Base-by-base conservation (phyloP, 2,797 vertebrate genomes). In the Coregonus suidteri region DNA sequence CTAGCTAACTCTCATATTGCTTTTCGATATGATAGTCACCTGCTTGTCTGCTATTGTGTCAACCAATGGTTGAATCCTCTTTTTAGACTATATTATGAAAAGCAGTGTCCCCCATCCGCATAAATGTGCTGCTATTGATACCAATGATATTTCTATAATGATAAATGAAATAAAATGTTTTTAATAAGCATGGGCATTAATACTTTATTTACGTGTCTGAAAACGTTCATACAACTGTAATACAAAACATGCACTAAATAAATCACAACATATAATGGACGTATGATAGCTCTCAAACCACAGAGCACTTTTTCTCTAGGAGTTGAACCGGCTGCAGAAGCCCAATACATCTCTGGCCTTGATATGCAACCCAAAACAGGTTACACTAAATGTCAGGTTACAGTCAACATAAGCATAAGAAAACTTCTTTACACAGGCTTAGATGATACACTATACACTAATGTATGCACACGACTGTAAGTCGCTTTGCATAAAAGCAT, bases 91-190 rank as follows among this genome's bases (percentile, higher is more conserved):
- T 31, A 67, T 72, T 52, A 20, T 30, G 31, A 68, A 31, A 4
- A 18, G 47, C 68, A 64, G 68, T n/a, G 20, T 35, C 31, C 66
- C 31, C 13, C 15, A 16, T 53, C 56, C 37, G 18, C 20, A 71
- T 71, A 25, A 62, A 77, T 77, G 81, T 83, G 83, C 87, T 91
- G 88, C 89, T 91, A 83, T 84, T 82, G 87, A 67, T 88, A 86
- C 77, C 80, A 81, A 77, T 81, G 54, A 87, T 87, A 85, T 87
- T 71, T 83, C 77, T 82, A 84, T 77, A 15, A 90, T 90, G 78
- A 84, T 83, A 88, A 51, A 84, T 76, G 87, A 83, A 94, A 92
- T 92, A 91, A 92, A 92, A 83, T 83, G 81, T 86, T 91, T 91
- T 85, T 86, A 84, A 83, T 86, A 81, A 79, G 75, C 30, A 74